Percentiles rank a stretch among this genome's conserved stretches.
These are phyloP conservation scores for Drosophila leonis DNA, from an alignment of 2,888 invertebrate genomes.

Conservation along the genomic window DNA sequence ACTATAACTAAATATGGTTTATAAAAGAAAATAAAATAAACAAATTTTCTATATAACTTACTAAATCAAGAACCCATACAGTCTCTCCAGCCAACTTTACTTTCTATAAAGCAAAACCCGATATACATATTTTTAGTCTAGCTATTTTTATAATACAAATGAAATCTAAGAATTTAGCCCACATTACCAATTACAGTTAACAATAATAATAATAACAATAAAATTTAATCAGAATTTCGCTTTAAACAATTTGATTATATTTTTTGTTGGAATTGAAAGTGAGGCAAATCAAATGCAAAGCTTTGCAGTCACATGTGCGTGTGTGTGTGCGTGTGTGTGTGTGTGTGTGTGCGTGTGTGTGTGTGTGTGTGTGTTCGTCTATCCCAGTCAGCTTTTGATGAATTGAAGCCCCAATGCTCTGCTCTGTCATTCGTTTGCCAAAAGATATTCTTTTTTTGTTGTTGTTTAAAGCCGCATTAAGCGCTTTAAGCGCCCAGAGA, in stretches of 20 bases:
- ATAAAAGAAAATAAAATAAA: too few relatives aligned
- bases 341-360: not conserved
- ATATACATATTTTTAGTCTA: not conserved
- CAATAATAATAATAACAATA: not conserved
- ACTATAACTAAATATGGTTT: not conserved
- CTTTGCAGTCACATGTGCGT: not conserved
- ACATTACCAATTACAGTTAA: not conserved
- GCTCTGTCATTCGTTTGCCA: constrained; percentile 20
- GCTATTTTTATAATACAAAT: not conserved
- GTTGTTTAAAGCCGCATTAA: constrained; percentile 74
- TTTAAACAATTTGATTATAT: not conserved
- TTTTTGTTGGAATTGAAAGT: not conserved
- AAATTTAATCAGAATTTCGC: not conserved
- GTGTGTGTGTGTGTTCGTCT: not conserved
- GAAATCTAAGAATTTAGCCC: not conserved
- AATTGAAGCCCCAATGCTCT: constrained; percentile 46
- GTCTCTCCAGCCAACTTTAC: not conserved
- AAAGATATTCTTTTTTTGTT: constrained; percentile 40
- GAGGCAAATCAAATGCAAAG: constrained; percentile 1
- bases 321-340: too few relatives aligned
- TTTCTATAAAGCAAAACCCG: not conserved
- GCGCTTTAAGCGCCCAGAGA: constrained; percentile 67
- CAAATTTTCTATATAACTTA: too few relatives aligned
- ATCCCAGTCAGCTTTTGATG: constrained; percentile 41
- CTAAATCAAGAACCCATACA: not conserved